Evolutionary conservation across 2,888 invertebrate genomes (phyloP).

Genomic region (Lithophane ornitopus): DNA sequence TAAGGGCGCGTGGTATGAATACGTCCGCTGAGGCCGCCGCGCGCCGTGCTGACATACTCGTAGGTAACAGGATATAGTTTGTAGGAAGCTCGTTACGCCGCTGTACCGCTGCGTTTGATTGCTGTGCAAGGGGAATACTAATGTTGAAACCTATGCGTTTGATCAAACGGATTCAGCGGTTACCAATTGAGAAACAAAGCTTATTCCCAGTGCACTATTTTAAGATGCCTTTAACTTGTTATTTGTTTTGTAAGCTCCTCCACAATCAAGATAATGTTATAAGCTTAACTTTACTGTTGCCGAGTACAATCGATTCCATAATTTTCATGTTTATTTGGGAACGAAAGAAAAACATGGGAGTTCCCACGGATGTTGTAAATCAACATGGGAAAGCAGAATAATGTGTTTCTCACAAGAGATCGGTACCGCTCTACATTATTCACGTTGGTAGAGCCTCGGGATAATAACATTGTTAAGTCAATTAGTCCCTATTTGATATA

Average conservation of each 20-base stretch:
- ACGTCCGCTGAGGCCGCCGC: conserved; percentile 34
- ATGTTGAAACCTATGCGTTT: conserved; percentile 71
- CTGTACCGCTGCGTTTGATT: conserved; percentile 73
- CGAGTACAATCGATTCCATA: conserved; percentile 31
- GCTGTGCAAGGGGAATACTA: conserved; percentile 75
- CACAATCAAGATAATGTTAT: conserved; percentile 30
- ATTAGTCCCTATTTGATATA: conserved; percentile 24
- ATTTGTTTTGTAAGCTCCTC: conserved; percentile 19
- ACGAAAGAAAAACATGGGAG: conserved; percentile 45
- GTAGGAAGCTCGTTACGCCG: conserved; percentile 72
- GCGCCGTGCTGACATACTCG: conserved; percentile 21
- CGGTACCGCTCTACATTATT: conserved; percentile 28
- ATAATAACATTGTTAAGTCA: conserved; percentile 34
- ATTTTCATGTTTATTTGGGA: conserved; percentile 45
- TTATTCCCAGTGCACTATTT: conserved; percentile 34
- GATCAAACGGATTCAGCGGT: conserved; percentile 64
- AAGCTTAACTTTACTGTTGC: conserved; percentile 15
- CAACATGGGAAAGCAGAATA: conserved; percentile 42
- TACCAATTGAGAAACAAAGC: conserved; percentile 43
- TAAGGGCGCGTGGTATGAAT: conserved; percentile 49
- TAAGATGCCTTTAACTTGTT: conserved; percentile 27
- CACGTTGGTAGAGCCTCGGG: conserved; percentile 15
- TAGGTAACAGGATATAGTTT: conserved; percentile 64
- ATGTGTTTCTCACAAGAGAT: conserved; percentile 46
- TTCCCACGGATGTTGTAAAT: conserved; percentile 50